phyloP scores from a whole-genome alignment of 2,113 vertebrate genomes.

The Triplophysa dalaica region DNA sequence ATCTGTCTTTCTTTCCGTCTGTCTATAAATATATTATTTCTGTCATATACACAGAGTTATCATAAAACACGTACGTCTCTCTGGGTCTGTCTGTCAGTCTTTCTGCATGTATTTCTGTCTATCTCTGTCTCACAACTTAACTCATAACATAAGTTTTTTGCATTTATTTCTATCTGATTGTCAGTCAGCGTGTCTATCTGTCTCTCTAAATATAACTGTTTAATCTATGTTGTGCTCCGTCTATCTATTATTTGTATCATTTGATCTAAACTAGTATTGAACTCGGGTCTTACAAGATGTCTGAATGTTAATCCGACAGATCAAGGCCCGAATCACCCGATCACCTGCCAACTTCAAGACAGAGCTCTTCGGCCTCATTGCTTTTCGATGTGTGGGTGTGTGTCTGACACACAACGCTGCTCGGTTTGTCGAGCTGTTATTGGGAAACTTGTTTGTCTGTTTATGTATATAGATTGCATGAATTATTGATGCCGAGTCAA shows the following conservation, averaged over 20 bases:
- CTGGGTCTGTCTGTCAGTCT: too few species aligned
- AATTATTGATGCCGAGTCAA: conserved; percentile 27
- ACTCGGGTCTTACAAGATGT: conserved; percentile 48
- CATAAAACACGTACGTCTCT: too few species aligned
- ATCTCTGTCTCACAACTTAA: not conserved
- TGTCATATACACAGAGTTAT: too few species aligned
- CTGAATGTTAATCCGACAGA: conserved; percentile 59
- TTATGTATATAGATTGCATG: conserved; percentile 37
- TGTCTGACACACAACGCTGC: not conserved
- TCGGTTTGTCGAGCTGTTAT: conserved; percentile 22
- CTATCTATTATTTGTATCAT: not conserved
- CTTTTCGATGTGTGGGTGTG: conserved; percentile 13
- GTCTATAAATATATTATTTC: not conserved
- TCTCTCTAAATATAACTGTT: not conserved
- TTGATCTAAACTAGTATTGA: not conserved
- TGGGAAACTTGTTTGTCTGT: conserved; percentile 24
- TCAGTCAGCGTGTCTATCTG: not conserved
- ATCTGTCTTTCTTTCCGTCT: fast-evolving
- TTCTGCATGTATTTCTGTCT: too few species aligned
- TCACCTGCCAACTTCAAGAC: conserved; percentile 17
- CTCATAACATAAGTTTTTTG: too few species aligned
- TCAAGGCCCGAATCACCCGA: not conserved
- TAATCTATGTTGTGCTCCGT: not conserved
- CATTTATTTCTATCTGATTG: not conserved
- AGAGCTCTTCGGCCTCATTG: conserved; percentile 6